Evolutionary conservation across 2,888 invertebrate species (phyloP), one percentile per base, ranked within the genome.

Genomic region (Amphipyra berbera): DNA sequence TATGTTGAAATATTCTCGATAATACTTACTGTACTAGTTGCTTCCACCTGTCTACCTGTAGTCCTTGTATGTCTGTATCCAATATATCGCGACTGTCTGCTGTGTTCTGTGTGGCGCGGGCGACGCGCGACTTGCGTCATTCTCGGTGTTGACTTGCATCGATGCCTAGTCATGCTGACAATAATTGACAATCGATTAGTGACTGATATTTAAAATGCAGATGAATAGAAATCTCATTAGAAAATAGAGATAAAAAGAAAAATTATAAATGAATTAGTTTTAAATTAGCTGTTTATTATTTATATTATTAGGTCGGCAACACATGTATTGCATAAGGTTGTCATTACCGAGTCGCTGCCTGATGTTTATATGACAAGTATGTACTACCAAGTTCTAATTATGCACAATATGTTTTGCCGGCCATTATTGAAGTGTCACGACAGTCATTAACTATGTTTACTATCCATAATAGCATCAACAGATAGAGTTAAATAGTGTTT

Each of bases 1-100:
- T 94, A 94, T 94, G 94, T 94, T 94, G 93, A 94, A 92, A 91
- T 93, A 92, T 90, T 93, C 86, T 92, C 89, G 87, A 88, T 91
- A 86, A 82, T 83, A 85, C 85, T 90, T 87, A 85, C 85, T 88
- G 89, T 88, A 86, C 84, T 84, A 76, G 85, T 87, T 84, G 81
- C 76, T 78, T 78, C 75, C 81, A 71, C 68, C 75, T 68, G 73
- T 73, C 69, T 73, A 56, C 64, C 75, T 58, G 67, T 73, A 79
- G 62, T 71, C 61, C 65, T 65, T 45, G 66, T 67, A 55, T 57
- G 72, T 65, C 72, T 78, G 77, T 75, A 35, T 42, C 65, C 71
- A 48, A 50, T 45, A 42, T 7, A 5, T 38, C 65, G 38, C 65
- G 73, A 50, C 57, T 47, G 72, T 58, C 60, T 60, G 41, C 54